These are phyloP conservation scores for Drosophila parvula DNA, from an alignment of 1,140 invertebrate genomes.

Conservation along the genomic window DNA sequence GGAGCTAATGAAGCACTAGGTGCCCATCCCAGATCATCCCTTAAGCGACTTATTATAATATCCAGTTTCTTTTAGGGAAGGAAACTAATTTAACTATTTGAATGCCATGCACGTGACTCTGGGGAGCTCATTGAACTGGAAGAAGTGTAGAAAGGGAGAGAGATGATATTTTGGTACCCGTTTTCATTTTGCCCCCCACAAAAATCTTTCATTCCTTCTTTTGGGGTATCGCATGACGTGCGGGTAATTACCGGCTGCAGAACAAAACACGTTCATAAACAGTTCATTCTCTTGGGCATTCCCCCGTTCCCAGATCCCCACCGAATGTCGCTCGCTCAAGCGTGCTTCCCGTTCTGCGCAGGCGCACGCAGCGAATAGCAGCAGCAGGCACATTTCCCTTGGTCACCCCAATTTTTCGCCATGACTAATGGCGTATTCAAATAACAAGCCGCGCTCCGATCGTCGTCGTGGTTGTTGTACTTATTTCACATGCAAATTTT, in stretches of 20 bases:
- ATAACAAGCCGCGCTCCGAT: slow-evolving; percentile 13
- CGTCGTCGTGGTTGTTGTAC: slow-evolving; percentile 34
- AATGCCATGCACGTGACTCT: slow-evolving; percentile 1
- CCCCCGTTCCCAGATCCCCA: neutral
- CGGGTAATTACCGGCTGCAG: slow-evolving; percentile 62
- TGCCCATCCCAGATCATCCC: neutral
- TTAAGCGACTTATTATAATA: neutral
- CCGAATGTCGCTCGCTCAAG: slow-evolving; percentile 61
- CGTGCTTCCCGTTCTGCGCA: slow-evolving; percentile 70
- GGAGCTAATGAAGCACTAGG: neutral
- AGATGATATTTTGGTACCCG: slow-evolving; percentile 11
- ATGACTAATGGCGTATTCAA: slow-evolving; percentile 62
- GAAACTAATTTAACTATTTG: neutral
- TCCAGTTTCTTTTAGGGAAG: neutral
- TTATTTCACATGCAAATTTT: slow-evolving; percentile 50
- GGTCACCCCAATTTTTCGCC: slow-evolving; percentile 51
- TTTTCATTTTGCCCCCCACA: slow-evolving; percentile 23
- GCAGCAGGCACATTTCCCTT: slow-evolving; percentile 19
- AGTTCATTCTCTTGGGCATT: slow-evolving; percentile 42
- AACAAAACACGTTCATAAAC: slow-evolving; percentile 66
- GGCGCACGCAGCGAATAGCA: slow-evolving; percentile 25
- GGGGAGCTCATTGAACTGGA: slow-evolving; percentile 7
- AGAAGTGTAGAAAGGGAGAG: neutral
- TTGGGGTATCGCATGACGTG: slow-evolving; percentile 58
- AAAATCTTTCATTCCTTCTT: slow-evolving; percentile 40